These are phyloP conservation scores for Epinephelus moara DNA, from an alignment of 2,113 vertebrate genomes.

Conservation along the genomic window DNA sequence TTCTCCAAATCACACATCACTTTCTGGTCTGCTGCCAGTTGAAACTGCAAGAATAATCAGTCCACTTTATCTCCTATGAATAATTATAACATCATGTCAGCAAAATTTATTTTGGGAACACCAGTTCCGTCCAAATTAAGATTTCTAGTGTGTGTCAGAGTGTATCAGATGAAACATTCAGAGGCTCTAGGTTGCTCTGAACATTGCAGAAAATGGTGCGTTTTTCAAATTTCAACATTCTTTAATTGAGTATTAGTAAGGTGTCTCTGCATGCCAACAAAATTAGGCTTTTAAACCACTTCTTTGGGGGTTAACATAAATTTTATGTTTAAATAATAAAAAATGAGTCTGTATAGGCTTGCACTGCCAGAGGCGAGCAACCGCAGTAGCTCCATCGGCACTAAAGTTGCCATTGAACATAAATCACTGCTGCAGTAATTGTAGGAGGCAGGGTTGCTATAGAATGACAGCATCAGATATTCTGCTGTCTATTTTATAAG, in stretches of 20 bases:
- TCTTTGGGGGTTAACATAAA: not conserved
- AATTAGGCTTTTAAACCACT: not conserved
- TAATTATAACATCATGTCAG: slow-evolving; percentile 1
- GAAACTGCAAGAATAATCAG: not conserved
- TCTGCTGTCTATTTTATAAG: slow-evolving; percentile 5
- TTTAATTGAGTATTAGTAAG: not conserved
- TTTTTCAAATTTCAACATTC: not conserved
- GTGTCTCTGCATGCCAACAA: not conserved
- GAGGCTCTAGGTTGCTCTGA: not conserved
- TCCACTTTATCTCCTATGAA: not conserved
- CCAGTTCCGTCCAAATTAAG: not conserved
- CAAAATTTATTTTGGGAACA: not conserved
- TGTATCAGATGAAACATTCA: not conserved
- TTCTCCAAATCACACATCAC: not conserved
- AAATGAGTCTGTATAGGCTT: not conserved
- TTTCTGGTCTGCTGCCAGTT: not conserved
- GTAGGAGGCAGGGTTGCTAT: not conserved
- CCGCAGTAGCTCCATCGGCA: not conserved
- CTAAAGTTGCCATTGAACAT: not conserved
- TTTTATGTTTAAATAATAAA: not conserved
- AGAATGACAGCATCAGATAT: not conserved
- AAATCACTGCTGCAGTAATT: slow-evolving; percentile 14
- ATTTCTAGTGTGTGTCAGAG: not conserved
- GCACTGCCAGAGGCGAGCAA: not conserved
- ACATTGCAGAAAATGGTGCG: not conserved